Evolutionary conservation across 2,113 vertebrate species (phyloP).

Genomic region (Paraplagusia blochii): DNA sequence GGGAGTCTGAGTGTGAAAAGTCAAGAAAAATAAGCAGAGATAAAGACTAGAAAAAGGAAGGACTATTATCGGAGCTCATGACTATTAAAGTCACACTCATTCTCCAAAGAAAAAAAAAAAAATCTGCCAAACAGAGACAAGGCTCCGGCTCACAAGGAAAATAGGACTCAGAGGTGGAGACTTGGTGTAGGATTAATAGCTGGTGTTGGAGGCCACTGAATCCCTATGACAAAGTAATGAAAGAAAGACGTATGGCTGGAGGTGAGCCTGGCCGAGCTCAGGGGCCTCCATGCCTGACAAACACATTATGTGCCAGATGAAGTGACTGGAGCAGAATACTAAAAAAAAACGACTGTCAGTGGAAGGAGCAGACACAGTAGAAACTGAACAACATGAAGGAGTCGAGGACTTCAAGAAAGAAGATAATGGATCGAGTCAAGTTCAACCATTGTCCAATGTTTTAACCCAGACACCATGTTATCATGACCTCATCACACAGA

Average conservation of each 20-base stretch:
- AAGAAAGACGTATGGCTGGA: conserved; percentile 68
- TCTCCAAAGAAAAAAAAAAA: conserved; percentile 15
- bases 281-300: conserved; percentile 68
- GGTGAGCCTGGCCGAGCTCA: conserved; percentile 54
- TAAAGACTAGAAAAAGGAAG: conserved; percentile 3
- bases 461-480: too few relatives aligned
- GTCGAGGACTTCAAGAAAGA: conserved; percentile 14
- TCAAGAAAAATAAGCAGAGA: too few relatives aligned
- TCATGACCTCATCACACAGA: too few relatives aligned
- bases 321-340: conserved; percentile 59
- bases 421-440: neutral
- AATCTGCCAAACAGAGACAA: conserved; percentile 4
- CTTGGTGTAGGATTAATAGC: conserved; percentile 61
- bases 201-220: conserved; percentile 62
- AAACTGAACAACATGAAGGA: conserved; percentile 21
- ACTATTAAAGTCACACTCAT: conserved; percentile 23
- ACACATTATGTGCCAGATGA: conserved; percentile 70
- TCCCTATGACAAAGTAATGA: conserved; percentile 71
- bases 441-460: conserved; percentile 3
- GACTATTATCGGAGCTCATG: conserved; percentile 11
- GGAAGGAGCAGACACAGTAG: conserved; percentile 25
- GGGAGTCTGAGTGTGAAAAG: too few relatives aligned
- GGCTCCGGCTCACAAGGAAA: conserved; percentile 30
- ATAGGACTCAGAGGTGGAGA: conserved; percentile 40
- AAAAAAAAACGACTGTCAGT: conserved; percentile 33